Conservation (phyloP, 2,797 vertebrate species). For the Mormyrops boulengeri region DNA sequence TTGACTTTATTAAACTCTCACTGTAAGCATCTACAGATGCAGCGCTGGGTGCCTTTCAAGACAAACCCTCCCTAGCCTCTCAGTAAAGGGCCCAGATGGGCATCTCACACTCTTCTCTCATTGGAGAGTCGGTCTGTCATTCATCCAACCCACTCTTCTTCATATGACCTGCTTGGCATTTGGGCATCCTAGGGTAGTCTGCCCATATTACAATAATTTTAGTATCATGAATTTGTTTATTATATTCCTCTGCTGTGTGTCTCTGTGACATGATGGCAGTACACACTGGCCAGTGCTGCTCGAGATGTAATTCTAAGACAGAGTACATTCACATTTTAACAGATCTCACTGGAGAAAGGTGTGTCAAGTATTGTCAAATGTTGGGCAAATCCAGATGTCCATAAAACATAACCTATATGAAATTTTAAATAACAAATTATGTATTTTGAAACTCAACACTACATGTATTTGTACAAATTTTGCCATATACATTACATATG, state of each 20-base stretch:
- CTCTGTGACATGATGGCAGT: not conserved
- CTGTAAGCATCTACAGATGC: not conserved
- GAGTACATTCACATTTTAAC: not conserved
- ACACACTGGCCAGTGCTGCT: not conserved
- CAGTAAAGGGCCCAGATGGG: not conserved
- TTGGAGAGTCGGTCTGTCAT: not conserved
- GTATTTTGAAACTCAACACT: not conserved
- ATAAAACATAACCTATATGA: not conserved
- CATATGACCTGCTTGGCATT: not conserved
- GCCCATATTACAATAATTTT: not conserved
- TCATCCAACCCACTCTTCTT: not conserved
- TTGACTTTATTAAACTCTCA: not conserved
- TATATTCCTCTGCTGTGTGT: not conserved
- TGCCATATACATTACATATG: not conserved
- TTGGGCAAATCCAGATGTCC: not conserved
- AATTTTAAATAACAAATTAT: not conserved
- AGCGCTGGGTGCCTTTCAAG: not conserved
- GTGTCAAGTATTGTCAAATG: not conserved
- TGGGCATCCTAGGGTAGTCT: not conserved
- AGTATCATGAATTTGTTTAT: not conserved
- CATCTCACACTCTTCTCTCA: not conserved
- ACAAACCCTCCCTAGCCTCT: not conserved
- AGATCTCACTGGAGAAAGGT: not conserved
- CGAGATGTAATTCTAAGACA: not conserved
- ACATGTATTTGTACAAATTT: not conserved